A percentile compares a stretch with the other conserved stretches of the same genome.
phyloP scores from a whole-genome alignment of 2,888 invertebrate species.

The Nasonovia ribisnigri region DNA sequence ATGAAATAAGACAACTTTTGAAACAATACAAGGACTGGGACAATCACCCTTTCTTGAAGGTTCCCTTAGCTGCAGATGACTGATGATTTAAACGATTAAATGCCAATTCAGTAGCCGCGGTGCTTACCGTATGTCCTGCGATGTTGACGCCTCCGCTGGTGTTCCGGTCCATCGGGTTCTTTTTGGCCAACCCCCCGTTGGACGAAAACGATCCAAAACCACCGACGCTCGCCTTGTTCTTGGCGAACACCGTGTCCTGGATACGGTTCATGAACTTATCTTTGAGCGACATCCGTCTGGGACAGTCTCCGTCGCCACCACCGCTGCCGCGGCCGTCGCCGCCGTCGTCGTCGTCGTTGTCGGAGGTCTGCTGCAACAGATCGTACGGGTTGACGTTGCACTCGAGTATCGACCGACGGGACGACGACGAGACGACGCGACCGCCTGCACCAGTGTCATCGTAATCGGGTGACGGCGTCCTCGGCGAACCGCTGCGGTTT shows the following conservation, averaged over 20 bases:
- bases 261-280: constrained; percentile 72
- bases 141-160: constrained; percentile 72
- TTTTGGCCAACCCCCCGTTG: constrained; percentile 70
- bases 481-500: constrained; percentile 39
- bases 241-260: constrained; percentile 72
- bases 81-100: neutral
- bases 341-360: constrained; percentile 71
- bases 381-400: constrained; percentile 89
- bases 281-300: constrained; percentile 72
- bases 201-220: constrained; percentile 72
- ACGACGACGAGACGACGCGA: constrained; percentile 66
- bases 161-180: constrained; percentile 57
- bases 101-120: constrained; percentile 66
- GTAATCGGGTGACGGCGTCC: constrained; percentile 60
- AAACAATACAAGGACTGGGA: neutral
- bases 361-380: constrained; percentile 75
- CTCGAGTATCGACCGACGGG: constrained; percentile 79
- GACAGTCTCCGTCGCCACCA: constrained; percentile 70
- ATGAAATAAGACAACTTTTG: neutral
- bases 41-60: too few species aligned
- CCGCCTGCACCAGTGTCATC: constrained; percentile 53
- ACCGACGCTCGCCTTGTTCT: constrained; percentile 71
- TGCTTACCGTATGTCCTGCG: constrained; percentile 78
- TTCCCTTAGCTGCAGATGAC: neutral
- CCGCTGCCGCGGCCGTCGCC: constrained; percentile 68